A percentile compares a stretch with the other conserved stretches of the same genome.
phyloP scores from a whole-genome alignment of 2,113 vertebrate genomes.

The Myotis brandtii region DNA sequence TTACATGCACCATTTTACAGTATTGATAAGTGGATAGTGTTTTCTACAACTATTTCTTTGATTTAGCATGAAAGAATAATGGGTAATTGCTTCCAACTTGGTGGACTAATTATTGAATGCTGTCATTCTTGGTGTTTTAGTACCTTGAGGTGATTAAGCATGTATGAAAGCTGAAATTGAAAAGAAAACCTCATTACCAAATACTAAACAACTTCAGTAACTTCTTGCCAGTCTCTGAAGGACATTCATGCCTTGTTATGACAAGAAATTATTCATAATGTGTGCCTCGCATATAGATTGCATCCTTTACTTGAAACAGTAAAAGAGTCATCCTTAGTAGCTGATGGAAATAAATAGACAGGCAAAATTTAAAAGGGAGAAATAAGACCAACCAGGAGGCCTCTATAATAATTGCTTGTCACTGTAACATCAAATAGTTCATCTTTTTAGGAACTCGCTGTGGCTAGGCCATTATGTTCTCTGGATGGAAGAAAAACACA shows the following conservation, averaged over 20 bases:
- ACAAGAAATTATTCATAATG: slow-evolving; percentile 82
- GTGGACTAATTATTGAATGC: slow-evolving; percentile 50
- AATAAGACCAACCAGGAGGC: slow-evolving; percentile 40
- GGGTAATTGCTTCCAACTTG: not conserved
- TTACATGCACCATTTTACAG: slow-evolving; percentile 21
- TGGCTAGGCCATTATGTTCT: slow-evolving; percentile 54
- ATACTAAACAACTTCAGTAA: slow-evolving; percentile 72
- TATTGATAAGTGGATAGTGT: not conserved
- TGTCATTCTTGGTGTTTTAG: slow-evolving; percentile 60
- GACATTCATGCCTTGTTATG: slow-evolving; percentile 80
- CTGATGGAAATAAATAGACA: slow-evolving; percentile 78
- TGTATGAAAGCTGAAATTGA: slow-evolving; percentile 66
- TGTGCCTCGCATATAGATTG: slow-evolving; percentile 83
- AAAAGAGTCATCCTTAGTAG: slow-evolving; percentile 65
- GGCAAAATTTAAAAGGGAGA: slow-evolving; percentile 70
- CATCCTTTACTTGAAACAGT: slow-evolving; percentile 82
- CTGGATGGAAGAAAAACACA: slow-evolving; percentile 52
- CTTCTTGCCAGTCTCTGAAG: slow-evolving; percentile 77
- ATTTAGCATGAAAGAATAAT: slow-evolving; percentile 37
- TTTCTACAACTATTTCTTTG: slow-evolving; percentile 50
- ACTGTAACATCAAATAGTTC: slow-evolving; percentile 64
- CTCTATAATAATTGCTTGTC: slow-evolving; percentile 73
- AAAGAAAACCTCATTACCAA: slow-evolving; percentile 67
- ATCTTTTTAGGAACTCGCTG: slow-evolving; percentile 74
- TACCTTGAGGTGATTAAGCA: slow-evolving; percentile 58